Evolutionary conservation across 30 jellyfish, hydroid and myxozoan species (phyloP), one percentile per base, ranked within the genome.

Genomic region (Aurelia coerulea): DNA sequence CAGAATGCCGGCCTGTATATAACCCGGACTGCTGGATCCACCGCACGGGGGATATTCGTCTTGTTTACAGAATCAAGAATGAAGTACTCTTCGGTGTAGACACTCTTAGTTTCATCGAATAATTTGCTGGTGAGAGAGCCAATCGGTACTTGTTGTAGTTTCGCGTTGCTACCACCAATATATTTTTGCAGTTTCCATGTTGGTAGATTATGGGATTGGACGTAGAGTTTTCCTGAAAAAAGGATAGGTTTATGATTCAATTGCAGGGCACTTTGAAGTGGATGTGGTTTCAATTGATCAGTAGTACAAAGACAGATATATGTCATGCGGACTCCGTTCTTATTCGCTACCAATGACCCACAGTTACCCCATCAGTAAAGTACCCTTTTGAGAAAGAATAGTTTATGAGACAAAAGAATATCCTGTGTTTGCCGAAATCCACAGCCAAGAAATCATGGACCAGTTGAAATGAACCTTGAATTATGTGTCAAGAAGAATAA

Each of bases 111-210:
- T 29, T 87, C 96, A 65, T 87, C 96, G 67, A 87, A 87, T 17
- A 87, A 67, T n/a, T 39, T 68, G 68, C 84, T 78, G 11, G 88
- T 66, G n/a, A 78, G 49, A n/a, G 62, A 6, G 14, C 96, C 96
- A 37, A 68, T 68, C 15, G 90, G 90, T 42, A 87, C 96, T 34
- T 87, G 66, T 9, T 35, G 17, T 2, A 59, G 35, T 54, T 73
- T 77, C 35, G 83, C 70, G 80, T 87, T 87, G 90, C 76, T 73
- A 10, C 96, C 96, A 14, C 68, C 63, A 66, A 87, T 29, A 71
- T 62, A 87, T 67, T 78, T 89, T 3, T 51, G 60, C 19, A 87
- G 85, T 68, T 78, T 76, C 96, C 96, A 87, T 4, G 41, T 35
- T 33, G 96, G 96, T 9, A 87, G 75, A 56, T 77, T 35, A 76